phyloP scores from a whole-genome alignment of 2,797 vertebrate genomes.

The Bovichtus diacanthus region DNA sequence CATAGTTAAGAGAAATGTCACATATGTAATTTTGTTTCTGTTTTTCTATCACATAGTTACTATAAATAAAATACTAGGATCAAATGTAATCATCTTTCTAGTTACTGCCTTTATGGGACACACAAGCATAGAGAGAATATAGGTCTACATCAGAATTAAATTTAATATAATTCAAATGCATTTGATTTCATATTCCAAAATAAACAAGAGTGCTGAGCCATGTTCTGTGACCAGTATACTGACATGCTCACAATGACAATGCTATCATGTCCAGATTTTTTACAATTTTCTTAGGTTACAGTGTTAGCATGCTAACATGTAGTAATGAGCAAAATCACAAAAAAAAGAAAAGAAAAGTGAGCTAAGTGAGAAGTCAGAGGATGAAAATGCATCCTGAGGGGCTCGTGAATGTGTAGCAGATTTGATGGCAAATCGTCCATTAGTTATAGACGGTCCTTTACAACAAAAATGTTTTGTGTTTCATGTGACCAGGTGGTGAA shows the following conservation, averaged over 20 bases:
- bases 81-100: neutral
- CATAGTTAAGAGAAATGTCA: neutral
- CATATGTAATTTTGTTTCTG: neutral
- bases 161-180: neutral
- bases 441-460: neutral
- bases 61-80: no score
- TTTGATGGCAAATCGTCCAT: neutral
- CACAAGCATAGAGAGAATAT: neutral
- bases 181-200: neutral
- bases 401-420: neutral
- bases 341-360: neutral
- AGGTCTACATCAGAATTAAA: neutral
- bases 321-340: neutral
- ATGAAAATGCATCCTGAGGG: neutral
- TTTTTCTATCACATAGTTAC: neutral
- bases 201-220: neutral
- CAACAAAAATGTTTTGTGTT: slow-evolving; percentile 6
- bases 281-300: no score
- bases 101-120: neutral
- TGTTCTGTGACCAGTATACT: neutral
- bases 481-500: slow-evolving; percentile 42
- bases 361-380: neutral
- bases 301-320: neutral
- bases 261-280: no score
- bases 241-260: no score